These are phyloP conservation scores for Cerceris rybyensis DNA, from an alignment of 2,888 invertebrate genomes.

Conservation along the genomic window DNA sequence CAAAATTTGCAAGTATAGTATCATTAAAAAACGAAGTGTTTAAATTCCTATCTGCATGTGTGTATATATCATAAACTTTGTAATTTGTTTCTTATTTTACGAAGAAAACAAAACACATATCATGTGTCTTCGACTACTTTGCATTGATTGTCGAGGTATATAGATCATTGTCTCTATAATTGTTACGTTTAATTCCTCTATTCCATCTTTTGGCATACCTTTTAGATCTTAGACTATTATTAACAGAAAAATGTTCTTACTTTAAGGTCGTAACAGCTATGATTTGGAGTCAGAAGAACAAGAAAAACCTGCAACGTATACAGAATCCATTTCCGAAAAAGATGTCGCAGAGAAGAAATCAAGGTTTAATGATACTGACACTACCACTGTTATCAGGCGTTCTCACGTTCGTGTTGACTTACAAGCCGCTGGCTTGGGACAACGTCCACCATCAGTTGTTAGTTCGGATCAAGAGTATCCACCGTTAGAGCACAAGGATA, in stretches of 20 bases:
- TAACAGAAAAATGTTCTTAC: conserved; percentile 20
- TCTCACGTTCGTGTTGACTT: conserved; percentile 85
- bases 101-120: conserved; percentile 65
- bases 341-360: conserved; percentile 71
- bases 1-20: conserved; percentile 1
- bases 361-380: conserved; percentile 76
- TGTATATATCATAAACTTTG: background rate
- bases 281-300: conserved; percentile 76
- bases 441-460: conserved; percentile 86
- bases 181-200: conserved; percentile 10
- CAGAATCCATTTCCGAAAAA: conserved; percentile 68
- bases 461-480: conserved; percentile 82
- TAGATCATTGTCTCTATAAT: background rate
- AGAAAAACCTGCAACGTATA: conserved; percentile 71
- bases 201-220: background rate
- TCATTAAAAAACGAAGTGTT: background rate
- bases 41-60: background rate
- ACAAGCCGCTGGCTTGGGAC: conserved; percentile 86
- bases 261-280: conserved; percentile 78
- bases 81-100: conserved; percentile 9
- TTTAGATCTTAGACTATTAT: conserved; percentile 3
- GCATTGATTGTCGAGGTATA: conserved; percentile 84
- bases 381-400: conserved; percentile 77
- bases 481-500: conserved; percentile 75
- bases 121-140: conserved; percentile 83